A percentile compares a stretch with the other conserved stretches of the same genome.
Conservation (phyloP, 2,113 vertebrate genomes). For the Anarrhichthys ocellatus region DNA sequence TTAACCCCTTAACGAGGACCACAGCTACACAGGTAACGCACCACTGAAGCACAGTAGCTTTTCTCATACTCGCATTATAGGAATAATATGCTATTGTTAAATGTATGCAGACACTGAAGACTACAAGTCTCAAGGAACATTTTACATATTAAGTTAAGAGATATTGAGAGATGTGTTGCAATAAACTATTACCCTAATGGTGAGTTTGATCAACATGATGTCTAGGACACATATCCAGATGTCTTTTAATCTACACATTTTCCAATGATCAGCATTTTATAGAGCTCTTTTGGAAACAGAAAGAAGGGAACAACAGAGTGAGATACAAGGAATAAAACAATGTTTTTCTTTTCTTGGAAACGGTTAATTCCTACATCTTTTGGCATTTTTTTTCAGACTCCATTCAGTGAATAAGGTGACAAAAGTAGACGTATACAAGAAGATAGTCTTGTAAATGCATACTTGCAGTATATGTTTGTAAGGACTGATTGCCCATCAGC, state of each 20-base stretch:
- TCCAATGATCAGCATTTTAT: background rate
- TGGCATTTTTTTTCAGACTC: background rate
- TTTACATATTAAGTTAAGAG: background rate
- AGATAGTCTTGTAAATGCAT: background rate
- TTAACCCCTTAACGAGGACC: slow-evolving; percentile 89
- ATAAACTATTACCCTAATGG: background rate
- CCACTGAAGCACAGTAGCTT: background rate
- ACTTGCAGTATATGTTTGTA: background rate
- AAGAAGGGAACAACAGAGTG: background rate
- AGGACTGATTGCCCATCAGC: no score
- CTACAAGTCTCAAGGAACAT: background rate
- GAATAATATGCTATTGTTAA: background rate
- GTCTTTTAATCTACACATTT: background rate
- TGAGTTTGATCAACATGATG: background rate
- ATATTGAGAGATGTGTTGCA: background rate
- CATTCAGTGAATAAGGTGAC: background rate
- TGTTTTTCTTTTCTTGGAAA: background rate
- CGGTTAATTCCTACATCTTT: background rate
- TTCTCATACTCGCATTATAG: background rate
- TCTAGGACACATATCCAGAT: background rate
- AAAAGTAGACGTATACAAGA: background rate
- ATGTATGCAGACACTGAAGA: background rate
- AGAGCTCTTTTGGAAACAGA: background rate
- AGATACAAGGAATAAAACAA: background rate
- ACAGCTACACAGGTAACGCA: slow-evolving; percentile 91